Conservation (phyloP, 2,888 invertebrate species). For the Acleris literana region DNA sequence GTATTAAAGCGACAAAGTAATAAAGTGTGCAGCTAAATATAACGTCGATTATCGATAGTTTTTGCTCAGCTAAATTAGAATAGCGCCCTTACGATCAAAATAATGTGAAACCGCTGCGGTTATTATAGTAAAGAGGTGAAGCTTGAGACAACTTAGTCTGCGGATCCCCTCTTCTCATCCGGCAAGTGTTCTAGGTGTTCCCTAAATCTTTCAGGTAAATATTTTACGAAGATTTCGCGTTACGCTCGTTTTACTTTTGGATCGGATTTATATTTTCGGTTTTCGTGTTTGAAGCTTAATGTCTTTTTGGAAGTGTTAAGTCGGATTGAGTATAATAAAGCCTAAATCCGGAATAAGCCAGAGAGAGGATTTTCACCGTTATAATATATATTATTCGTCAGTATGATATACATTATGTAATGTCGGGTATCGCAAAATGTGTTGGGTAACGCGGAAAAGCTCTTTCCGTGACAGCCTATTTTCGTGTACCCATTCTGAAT, state of each 20-base stretch:
- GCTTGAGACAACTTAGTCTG: background rate
- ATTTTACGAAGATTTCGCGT: constrained; percentile 16
- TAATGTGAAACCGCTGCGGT: background rate
- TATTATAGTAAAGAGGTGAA: background rate
- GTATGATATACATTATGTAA: background rate
- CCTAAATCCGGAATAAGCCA: background rate
- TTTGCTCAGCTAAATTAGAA: too few relatives aligned
- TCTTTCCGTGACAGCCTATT: constrained; percentile 2
- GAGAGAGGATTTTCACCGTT: background rate
- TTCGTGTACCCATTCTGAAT: background rate
- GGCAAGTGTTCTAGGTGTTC: constrained; percentile 21
- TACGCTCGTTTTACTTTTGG: constrained; percentile 3
- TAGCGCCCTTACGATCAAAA: background rate
- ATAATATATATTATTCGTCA: background rate
- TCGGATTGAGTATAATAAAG: background rate
- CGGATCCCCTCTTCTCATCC: constrained; percentile 1
- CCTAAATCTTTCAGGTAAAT: constrained; percentile 23
- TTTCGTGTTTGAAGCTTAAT: background rate
- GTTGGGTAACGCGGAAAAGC: background rate
- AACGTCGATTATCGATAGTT: too few relatives aligned
- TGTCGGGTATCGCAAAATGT: background rate
- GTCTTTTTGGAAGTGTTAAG: constrained; percentile 5
- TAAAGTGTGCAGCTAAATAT: too few relatives aligned
- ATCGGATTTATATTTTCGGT: background rate
- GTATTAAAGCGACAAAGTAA: too few relatives aligned